phyloP scores from a whole-genome alignment of 1,140 invertebrate species.

The Proales similis region DNA sequence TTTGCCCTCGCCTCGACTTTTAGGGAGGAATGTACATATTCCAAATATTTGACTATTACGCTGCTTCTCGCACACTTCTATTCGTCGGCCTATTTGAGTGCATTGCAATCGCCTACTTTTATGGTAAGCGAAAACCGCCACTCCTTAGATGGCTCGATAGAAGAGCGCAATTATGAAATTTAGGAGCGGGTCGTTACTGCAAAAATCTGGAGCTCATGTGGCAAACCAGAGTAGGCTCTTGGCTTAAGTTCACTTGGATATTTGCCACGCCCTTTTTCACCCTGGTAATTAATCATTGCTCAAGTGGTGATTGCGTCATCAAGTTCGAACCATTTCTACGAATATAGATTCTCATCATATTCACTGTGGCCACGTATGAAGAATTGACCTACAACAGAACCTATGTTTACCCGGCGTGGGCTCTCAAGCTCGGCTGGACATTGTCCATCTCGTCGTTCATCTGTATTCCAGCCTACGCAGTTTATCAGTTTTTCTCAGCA shows the following conservation, averaged over 20 bases:
- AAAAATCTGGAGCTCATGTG: conserved; percentile 35
- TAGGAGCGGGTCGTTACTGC: too few relatives aligned
- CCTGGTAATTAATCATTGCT: conserved; percentile 49
- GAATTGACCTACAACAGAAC: conserved; percentile 44
- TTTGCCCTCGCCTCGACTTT: conserved; percentile 42
- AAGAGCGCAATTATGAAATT: too few relatives aligned
- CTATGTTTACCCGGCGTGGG: conserved; percentile 44
- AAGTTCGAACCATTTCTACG: not conserved
- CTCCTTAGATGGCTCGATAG: too few relatives aligned
- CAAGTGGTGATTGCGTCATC: not conserved
- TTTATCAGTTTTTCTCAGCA: conserved; percentile 41
- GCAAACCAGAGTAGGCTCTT: conserved; percentile 8
- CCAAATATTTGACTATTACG: conserved; percentile 67
- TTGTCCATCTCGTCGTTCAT: conserved; percentile 44
- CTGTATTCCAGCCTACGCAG: conserved; percentile 42
- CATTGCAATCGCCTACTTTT: conserved; percentile 66
- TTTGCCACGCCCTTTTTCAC: conserved; percentile 65
- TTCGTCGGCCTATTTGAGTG: conserved; percentile 66
- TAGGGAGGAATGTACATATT: conserved; percentile 66
- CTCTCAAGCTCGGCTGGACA: conserved; percentile 45
- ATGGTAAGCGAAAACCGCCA: conserved; percentile 58
- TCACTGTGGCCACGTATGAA: conserved; percentile 72
- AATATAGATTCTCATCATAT: conserved; percentile 66
- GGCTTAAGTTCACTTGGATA: conserved; percentile 64
- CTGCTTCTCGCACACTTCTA: conserved; percentile 61